phyloP scores from a whole-genome alignment of 2,113 vertebrate species.

The Beaufortia kweichowensis region DNA sequence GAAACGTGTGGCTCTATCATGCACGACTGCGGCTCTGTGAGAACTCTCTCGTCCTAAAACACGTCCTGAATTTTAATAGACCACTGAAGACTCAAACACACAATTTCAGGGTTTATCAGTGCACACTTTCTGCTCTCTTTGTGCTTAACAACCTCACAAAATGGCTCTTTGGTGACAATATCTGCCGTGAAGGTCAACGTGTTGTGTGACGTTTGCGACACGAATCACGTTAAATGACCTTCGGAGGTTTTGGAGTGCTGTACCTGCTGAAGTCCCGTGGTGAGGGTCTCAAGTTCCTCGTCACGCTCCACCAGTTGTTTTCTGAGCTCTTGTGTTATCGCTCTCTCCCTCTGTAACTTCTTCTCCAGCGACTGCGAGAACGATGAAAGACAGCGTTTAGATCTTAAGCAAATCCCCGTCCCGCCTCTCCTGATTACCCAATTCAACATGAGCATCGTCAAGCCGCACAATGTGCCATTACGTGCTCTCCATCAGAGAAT shows the following conservation, averaged over 20 bases:
- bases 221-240: not conserved
- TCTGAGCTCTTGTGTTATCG: constrained; percentile 70
- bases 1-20: not conserved
- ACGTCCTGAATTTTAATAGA: too few species aligned
- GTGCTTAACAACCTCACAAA: too few species aligned
- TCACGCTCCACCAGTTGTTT: constrained; percentile 77
- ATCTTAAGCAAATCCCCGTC: not conserved
- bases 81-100: too few species aligned
- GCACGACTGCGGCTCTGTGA: not conserved
- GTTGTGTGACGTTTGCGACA: too few species aligned
- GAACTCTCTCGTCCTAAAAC: constrained; percentile 5
- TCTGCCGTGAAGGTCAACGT: too few species aligned
- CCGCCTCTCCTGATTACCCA: not conserved
- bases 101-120: too few species aligned
- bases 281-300: constrained; percentile 67
- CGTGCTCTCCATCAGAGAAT: not conserved
- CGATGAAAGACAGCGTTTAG: not conserved
- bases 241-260: constrained; percentile 52
- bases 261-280: constrained; percentile 77
- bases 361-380: constrained; percentile 76
- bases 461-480: not conserved
- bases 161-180: too few species aligned
- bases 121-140: too few species aligned
- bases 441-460: not conserved
- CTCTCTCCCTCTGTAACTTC: constrained; percentile 75